Evolutionary conservation across 2,797 vertebrate species (phyloP), one percentile per base, ranked within the genome.

Genomic region (Rhinatrema bivittatum): DNA sequence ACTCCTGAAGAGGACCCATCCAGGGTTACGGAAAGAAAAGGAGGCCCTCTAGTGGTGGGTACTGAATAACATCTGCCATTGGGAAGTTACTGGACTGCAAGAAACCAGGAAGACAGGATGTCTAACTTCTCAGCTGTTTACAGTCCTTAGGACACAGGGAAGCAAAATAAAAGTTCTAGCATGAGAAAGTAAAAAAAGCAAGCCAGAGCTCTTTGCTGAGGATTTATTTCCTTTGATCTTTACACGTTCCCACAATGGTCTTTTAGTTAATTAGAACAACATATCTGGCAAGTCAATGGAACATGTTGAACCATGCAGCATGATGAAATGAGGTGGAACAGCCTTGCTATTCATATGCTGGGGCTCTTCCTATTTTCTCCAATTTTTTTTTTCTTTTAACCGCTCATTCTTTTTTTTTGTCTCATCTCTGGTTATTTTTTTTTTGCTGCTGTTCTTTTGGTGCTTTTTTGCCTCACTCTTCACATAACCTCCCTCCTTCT

Each of bases 271-370:
- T n/a, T n/a, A n/a, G n/a, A n/a, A 28, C n/a, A 33, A 22, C 44
- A 53, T 24, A 14, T 17, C 9, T 17, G 20, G 17, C 25, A 30
- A 33, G 19, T 36, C 52, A 49, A 44, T 26, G 30, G 36, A 50
- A 50, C 41, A 30, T 35, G 50, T 26, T 1, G n/a, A 42, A 29
- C 33, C 21, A 27, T 25, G 13, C 27, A 26, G 21, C 25, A 47
- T 25, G n/a, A 47, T 56, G 47, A 31, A 11, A 47, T 26, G 28
- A n/a, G n/a, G n/a, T 47, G 13, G 28, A 47, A 41, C 39, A 25
- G 9, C 17, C 32, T 32, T 46, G 25, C 14, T 8, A n/a, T 23
- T 0, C 0, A 30, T 17, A 28, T 37, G 16, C 5, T 13, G 29
- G 46, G 34, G 32, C 18, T 26, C 28, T 28, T 4, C 28, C 9